Percentiles rank a stretch among this genome's conserved stretches.
These are phyloP conservation scores for Phoeniculus purpureus DNA, from an alignment of 2,797 vertebrate genomes.

Conservation along the genomic window DNA sequence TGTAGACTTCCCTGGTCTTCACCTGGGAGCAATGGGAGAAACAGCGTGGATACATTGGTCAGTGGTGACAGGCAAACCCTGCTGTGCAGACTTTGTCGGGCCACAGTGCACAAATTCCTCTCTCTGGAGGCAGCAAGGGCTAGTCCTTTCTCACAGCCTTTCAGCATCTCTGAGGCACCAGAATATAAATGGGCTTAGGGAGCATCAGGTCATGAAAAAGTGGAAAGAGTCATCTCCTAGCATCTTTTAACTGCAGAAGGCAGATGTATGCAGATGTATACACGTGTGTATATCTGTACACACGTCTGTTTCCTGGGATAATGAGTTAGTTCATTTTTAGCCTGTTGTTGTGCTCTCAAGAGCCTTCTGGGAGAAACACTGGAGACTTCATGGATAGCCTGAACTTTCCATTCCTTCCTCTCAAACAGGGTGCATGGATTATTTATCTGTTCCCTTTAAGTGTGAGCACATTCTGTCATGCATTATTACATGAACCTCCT, in stretches of 20 bases:
- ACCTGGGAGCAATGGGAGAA: background rate
- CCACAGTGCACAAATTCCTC: fast-evolving
- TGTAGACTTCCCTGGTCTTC: fast-evolving
- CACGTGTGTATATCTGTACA: too few species aligned
- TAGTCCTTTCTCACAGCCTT: fast-evolving
- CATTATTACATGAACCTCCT: background rate
- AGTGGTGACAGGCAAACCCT: background rate
- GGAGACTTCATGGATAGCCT: background rate
- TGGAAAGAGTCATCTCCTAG: background rate
- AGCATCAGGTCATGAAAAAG: background rate
- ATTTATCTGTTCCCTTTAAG: background rate
- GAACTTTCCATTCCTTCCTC: conserved; percentile 25
- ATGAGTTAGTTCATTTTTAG: background rate
- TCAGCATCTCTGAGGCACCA: background rate
- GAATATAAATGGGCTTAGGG: background rate
- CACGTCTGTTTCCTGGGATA: background rate
- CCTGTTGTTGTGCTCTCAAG: background rate
- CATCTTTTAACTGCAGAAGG: background rate
- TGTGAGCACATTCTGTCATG: background rate
- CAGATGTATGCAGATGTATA: too few species aligned
- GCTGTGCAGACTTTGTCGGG: background rate
- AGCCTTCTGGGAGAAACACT: background rate
- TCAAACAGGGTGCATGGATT: conserved; percentile 13
- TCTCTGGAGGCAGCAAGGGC: background rate
- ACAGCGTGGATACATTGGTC: fast-evolving